Evolutionary conservation across 2,888 invertebrate genomes (phyloP).

Genomic region (Pegoplata infirma): DNA sequence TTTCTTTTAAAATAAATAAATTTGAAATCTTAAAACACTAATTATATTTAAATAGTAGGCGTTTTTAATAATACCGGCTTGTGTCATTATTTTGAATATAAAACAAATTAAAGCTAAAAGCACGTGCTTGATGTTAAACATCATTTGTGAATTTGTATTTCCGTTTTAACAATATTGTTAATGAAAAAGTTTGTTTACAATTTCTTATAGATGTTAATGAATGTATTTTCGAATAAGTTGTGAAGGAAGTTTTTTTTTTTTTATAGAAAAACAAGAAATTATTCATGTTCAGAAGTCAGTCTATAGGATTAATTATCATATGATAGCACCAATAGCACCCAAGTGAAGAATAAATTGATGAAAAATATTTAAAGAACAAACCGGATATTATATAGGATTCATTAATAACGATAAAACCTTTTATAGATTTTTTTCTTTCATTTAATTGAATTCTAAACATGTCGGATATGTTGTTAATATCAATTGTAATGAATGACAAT

Average conservation of each 20-base stretch:
- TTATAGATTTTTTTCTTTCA: background rate
- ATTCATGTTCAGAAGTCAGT: background rate
- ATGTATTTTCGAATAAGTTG: too few relatives aligned
- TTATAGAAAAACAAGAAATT: background rate
- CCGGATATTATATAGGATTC: background rate
- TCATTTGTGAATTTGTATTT: constrained; percentile 10
- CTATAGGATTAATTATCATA: background rate
- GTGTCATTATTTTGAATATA: background rate
- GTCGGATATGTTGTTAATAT: background rate
- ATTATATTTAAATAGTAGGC: background rate
- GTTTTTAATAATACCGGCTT: background rate
- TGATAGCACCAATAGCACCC: background rate
- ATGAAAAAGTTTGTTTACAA: background rate
- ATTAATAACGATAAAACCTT: background rate
- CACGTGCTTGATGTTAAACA: constrained; percentile 13
- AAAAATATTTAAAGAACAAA: background rate
- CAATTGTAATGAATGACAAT: background rate
- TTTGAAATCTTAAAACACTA: background rate
- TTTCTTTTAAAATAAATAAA: background rate
- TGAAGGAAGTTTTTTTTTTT: background rate
- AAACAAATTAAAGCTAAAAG: constrained; percentile 1
- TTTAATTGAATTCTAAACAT: background rate
- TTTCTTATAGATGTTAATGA: background rate
- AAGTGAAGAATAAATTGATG: background rate
- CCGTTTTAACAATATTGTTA: background rate